These are phyloP conservation scores for Danionella cerebrum DNA, from an alignment of 2,113 vertebrate species.

Conservation along the genomic window DNA sequence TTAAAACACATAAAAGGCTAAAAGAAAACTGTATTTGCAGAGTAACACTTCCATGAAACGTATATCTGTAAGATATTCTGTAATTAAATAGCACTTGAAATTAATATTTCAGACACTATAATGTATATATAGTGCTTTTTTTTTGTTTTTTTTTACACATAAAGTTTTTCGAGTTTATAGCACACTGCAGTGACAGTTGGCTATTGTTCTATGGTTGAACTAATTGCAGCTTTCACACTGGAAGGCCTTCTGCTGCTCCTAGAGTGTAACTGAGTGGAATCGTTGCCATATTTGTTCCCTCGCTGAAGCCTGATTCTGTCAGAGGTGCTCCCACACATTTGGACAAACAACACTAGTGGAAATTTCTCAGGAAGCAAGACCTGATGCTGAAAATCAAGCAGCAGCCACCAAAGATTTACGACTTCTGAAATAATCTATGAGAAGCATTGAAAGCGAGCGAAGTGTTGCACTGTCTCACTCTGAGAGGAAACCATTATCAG, in stretches of 20 bases:
- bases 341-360: neutral
- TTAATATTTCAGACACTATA: too few relatives aligned
- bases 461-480: neutral
- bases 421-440: neutral
- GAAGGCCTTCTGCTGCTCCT: neutral
- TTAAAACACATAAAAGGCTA: too few relatives aligned
- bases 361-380: constrained; percentile 5
- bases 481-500: neutral
- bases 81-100: too few relatives aligned
- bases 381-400: neutral
- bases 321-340: constrained; percentile 21
- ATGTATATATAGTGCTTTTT: too few relatives aligned
- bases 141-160: too few relatives aligned
- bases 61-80: too few relatives aligned
- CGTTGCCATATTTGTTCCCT: constrained; percentile 7
- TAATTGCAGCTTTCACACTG: constrained; percentile 2
- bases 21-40: too few relatives aligned
- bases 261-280: constrained; percentile 16
- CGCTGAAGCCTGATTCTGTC: constrained; percentile 19
- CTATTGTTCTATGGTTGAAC: neutral
- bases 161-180: too few relatives aligned
- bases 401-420: neutral
- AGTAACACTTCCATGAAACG: too few relatives aligned
- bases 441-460: neutral
- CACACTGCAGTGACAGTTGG: neutral